A percentile compares a stretch with the other conserved stretches of the same genome.
Conservation (phyloP, 2,113 vertebrate species). For the Damaliscus lunatus region DNA sequence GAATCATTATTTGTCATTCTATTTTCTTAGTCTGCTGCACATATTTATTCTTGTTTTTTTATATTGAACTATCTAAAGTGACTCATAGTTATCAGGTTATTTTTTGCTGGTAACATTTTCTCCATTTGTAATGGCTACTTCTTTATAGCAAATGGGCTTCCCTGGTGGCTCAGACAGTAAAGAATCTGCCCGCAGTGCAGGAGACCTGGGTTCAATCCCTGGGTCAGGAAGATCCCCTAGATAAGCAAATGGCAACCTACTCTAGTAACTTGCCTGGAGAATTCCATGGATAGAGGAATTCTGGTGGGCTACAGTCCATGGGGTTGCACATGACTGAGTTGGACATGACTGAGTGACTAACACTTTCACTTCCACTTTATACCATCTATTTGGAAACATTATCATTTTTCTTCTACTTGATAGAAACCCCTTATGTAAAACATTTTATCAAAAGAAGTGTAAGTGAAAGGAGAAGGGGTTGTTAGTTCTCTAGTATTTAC, state of each 20-base stretch:
- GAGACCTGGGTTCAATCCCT: background rate
- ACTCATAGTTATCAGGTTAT: background rate
- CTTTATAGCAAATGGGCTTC: background rate
- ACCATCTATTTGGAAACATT: background rate
- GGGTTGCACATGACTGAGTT: background rate
- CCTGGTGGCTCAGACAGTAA: background rate
- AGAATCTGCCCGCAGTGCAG: background rate
- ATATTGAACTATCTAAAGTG: background rate
- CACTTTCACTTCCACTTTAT: background rate
- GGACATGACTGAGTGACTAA: background rate
- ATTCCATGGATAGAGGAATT: background rate
- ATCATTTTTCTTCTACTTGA: background rate
- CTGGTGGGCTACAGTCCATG: background rate
- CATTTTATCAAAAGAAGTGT: background rate
- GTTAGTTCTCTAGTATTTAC: rapidly evolving
- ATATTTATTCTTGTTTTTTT: background rate
- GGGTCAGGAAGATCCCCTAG: background rate
- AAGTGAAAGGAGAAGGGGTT: background rate
- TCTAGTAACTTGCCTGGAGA: background rate
- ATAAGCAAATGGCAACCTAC: background rate
- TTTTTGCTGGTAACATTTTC: background rate
- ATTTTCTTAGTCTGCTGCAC: background rate
- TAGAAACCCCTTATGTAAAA: background rate
- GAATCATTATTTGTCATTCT: background rate
- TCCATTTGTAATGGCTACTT: background rate